Evolutionary conservation across 2,888 invertebrate genomes (phyloP).

Genomic region (Ormyrus nitidulus): DNA sequence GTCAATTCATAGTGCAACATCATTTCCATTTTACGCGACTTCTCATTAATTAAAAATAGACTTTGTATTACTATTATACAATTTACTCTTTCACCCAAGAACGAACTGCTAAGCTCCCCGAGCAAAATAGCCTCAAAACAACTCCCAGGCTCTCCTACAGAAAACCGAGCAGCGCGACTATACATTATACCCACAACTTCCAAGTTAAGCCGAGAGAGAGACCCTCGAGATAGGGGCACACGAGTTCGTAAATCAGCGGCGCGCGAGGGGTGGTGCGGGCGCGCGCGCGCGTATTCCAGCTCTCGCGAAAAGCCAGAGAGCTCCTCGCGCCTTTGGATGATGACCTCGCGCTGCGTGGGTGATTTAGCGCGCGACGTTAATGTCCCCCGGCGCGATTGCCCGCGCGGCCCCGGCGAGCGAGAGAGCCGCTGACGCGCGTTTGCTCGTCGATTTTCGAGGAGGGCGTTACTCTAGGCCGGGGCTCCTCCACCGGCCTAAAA

Average conservation of each 20-base stretch:
- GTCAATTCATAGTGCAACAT: too few species aligned
- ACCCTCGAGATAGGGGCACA: not conserved
- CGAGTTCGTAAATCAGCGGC: slow-evolving; percentile 33
- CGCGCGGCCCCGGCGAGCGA: not conserved
- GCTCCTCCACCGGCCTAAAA: slow-evolving; percentile 32
- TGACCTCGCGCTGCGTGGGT: not conserved
- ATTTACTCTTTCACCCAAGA: too few species aligned
- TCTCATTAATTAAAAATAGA: too few species aligned
- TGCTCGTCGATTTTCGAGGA: slow-evolving; percentile 23
- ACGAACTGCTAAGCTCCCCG: too few species aligned
- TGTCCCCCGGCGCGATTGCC: slow-evolving; percentile 22
- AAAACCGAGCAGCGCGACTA: too few species aligned
- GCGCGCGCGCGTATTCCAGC: slow-evolving; percentile 17
- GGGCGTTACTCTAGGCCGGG: slow-evolving; percentile 10
- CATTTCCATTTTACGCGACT: too few species aligned
- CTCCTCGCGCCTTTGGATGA: too few species aligned
- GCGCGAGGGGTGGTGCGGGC: not conserved
- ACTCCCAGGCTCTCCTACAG: too few species aligned
- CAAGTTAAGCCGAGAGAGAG: too few species aligned
- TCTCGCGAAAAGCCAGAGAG: slow-evolving; percentile 32
- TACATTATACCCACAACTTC: too few species aligned
- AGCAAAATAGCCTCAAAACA: too few species aligned
- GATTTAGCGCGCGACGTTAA: slow-evolving; percentile 52
- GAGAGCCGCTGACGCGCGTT: slow-evolving; percentile 13
- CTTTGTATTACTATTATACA: too few species aligned